A percentile compares a stretch with the other conserved stretches of the same genome.
Conservation (phyloP, 2,113 vertebrate genomes). For the Sphyrna mokarran region DNA sequence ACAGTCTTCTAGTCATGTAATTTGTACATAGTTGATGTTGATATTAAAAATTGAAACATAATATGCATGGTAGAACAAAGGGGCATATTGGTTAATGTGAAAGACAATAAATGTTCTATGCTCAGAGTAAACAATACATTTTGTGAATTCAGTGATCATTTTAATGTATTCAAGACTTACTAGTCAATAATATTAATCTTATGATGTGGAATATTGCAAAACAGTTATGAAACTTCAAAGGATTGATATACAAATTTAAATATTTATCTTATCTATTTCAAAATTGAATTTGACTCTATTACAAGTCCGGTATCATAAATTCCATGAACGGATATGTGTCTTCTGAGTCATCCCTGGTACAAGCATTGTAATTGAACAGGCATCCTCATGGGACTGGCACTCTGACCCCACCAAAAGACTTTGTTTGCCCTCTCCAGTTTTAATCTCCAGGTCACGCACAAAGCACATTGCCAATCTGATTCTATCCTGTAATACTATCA, state of each 20-base stretch:
- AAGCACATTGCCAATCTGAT: background rate
- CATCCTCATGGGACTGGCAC: background rate
- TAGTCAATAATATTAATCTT: background rate
- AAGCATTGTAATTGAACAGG: background rate
- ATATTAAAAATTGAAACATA: background rate
- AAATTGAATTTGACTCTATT: background rate
- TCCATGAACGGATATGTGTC: background rate
- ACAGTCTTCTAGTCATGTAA: background rate
- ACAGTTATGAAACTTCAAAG: background rate
- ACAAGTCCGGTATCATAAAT: background rate
- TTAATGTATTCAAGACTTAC: background rate
- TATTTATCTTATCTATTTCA: constrained; percentile 1
- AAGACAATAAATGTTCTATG: no score
- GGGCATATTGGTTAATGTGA: background rate
- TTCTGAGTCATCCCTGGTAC: background rate
- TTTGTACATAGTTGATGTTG: background rate
- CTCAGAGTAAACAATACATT: background rate
- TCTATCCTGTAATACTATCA: background rate
- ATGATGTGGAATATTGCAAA: background rate
- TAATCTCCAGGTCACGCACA: background rate
- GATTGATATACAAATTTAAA: background rate
- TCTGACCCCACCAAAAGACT: background rate
- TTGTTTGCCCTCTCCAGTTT: background rate
- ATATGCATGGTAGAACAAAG: background rate
- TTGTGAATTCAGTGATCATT: background rate